Base-by-base conservation (phyloP, 2,888 invertebrate species). In the Cephus pulcher region DNA sequence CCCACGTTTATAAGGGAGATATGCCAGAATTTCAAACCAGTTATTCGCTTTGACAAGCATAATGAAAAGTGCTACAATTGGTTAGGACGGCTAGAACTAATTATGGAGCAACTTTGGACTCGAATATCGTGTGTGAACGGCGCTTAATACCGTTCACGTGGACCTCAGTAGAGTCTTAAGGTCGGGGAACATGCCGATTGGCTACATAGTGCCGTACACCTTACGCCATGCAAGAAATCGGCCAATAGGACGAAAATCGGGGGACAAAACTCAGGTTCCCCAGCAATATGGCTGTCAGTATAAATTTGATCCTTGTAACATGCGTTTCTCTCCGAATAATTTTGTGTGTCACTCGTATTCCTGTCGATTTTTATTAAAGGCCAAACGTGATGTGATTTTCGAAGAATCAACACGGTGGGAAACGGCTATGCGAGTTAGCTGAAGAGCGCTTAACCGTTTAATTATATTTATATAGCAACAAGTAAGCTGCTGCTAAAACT, bases 251-350 rank as follows among this genome's bases (percentile, higher is more conserved):
- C 92, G 88, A 89, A 93, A 93, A 93, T 93, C 93, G 93, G 93
- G 94, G 94, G 94, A 95, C 95, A 96, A 96, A 92, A 96, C 95
- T 95, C 95, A 94, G 95, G 94, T 95, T 95, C 95, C 94, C 94
- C 94, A 94, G 94, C 96, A 96, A 96, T 95, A 97, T 97, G 96
- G 97, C 96, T 96, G 97, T 96, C 97, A 98, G 97, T 98, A 98
- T 98, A 98, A 96, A 98, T 97, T 96, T 96, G 96, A 96, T 95
- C 94, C 94, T 95, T 94, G 94, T 93, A 95, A 94, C 94, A 96
- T 96, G 96, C 94, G 94, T 94, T 95, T 95, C 96, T 96, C 96
- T 95, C 95, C 95, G 94, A 95, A 94, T 93, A 92, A 93, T 93
- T 93, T 92, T 92, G 93, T 93, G 93, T 93, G 93, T 93, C 93